Evolutionary conservation across 1,140 invertebrate genomes (phyloP), one percentile per base, ranked within the genome.

Genomic region (Trichonephila clavipes): DNA sequence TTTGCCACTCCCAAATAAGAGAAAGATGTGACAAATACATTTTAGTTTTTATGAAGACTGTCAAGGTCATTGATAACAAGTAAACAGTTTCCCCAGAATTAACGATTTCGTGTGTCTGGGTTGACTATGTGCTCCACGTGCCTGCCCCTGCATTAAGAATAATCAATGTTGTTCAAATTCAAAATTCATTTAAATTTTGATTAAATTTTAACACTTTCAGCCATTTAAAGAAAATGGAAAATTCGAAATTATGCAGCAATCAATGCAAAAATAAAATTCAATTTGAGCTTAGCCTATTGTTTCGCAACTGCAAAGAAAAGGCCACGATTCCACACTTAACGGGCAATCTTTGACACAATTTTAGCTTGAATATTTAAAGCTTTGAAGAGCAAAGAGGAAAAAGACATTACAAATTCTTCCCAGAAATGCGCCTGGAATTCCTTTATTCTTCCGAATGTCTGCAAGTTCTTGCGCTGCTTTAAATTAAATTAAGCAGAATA

Each of bases 401-500:
- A 77, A 77, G 34, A 16, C 18, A 77, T 34, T 7, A 16, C 72
- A 7, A 77, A 77, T 18, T 18, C 18, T 77, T 77, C 28, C 10
- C 12, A 77, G 34, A 34, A 77, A 34, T 40, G 24, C 72, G 18
- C 4, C 14, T 6, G 28, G 72, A 28, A 77, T 77, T 77, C 34
- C 14, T 77, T 77, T 40, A 7, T 40, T 40, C 18, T 34, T 28
- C 14, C 28, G 28, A 77, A 77, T 77, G 72, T 40, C 72, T 77
- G 24, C 24, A 24, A 18, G 72, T 77, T 77, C 72, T 34, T 34
- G 18, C 34, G 18, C 72, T 28, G 24, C 34, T 77, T 77, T 77
- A 77, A 72, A 72, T 77, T 77, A 77, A 77, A 77, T 77, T 77
- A 77, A 77, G 72, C 34, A 77, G 21, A 77, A 77, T 40, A 77